Evolutionary conservation across 2,888 invertebrate genomes (phyloP).

Genomic region (Nomada ruficornis): DNA sequence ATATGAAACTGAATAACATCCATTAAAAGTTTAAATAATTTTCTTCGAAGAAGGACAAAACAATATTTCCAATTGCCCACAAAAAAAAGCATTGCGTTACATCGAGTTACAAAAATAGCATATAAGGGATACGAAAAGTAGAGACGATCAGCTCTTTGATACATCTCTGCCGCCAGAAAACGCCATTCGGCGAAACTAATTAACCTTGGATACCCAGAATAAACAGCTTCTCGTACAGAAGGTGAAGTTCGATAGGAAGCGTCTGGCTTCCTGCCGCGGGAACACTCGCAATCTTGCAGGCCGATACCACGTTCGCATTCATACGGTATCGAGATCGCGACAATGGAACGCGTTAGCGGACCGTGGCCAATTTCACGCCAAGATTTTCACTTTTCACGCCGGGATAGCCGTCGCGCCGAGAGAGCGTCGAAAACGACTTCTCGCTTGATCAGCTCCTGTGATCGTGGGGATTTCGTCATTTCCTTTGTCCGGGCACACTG

Average conservation of each 20-base stretch:
- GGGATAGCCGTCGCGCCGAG: conserved; percentile 29
- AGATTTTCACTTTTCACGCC: conserved; percentile 77
- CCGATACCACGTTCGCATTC: conserved; percentile 42
- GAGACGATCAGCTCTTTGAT: no score
- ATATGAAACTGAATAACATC: no score
- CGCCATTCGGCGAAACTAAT: not conserved
- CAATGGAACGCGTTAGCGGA: conserved; percentile 55
- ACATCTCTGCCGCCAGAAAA: not conserved
- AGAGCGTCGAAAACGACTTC: conserved; percentile 53
- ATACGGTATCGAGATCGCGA: conserved; percentile 29
- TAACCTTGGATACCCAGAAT: conserved; percentile 3
- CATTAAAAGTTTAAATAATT: no score
- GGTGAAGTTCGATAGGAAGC: conserved; percentile 3
- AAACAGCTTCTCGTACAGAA: not conserved
- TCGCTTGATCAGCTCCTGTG: conserved; percentile 47
- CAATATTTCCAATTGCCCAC: no score
- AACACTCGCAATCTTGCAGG: conserved; percentile 35
- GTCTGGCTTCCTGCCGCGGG: conserved; percentile 28
- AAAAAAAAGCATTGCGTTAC: no score
- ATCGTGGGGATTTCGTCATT: conserved; percentile 51
- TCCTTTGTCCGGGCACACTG: not conserved
- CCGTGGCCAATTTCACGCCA: conserved; percentile 78
- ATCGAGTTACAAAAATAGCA: no score
- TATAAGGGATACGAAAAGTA: no score
- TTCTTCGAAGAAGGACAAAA: no score